These are phyloP conservation scores for Cephonodes hylas DNA, from an alignment of 2,888 invertebrate species.

Conservation along the genomic window DNA sequence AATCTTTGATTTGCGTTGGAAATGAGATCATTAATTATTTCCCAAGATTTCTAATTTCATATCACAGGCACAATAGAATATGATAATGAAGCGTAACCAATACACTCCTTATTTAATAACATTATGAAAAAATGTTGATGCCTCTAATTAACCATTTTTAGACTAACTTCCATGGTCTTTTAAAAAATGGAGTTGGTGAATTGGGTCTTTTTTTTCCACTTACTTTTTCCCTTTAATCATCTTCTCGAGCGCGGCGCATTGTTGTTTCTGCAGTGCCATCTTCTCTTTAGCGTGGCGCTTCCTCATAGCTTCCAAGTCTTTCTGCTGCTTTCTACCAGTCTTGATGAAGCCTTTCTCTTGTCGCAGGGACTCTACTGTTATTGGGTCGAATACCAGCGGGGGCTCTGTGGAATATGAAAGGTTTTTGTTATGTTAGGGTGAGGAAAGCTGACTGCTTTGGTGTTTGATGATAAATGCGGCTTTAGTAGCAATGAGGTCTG, in stretches of 20 bases:
- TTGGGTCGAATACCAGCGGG: conserved; percentile 91
- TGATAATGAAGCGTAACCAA: no score
- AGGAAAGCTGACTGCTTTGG: not conserved
- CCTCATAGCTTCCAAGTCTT: conserved; percentile 94
- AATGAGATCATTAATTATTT: no score
- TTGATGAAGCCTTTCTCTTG: conserved; percentile 96
- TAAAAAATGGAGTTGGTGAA: not conserved
- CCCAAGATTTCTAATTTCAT: no score
- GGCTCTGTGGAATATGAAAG: conserved; percentile 70
- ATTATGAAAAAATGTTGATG: no score
- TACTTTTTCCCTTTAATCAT: conserved; percentile 96
- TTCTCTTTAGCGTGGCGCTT: conserved; percentile 97
- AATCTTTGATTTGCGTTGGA: no score
- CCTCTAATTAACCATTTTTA: no score
- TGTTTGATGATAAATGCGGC: no score
- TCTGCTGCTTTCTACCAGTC: conserved; percentile 96
- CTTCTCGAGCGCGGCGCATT: conserved; percentile 95
- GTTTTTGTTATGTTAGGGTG: not conserved
- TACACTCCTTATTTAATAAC: no score
- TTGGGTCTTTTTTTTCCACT: conserved; percentile 38
- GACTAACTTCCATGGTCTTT: no score
- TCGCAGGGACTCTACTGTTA: conserved; percentile 92
- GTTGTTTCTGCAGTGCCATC: conserved; percentile 92
- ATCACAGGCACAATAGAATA: no score
- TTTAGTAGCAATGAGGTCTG: no score